These are phyloP conservation scores for Chionodraco myersi DNA, from an alignment of 2,113 vertebrate genomes.

Conservation along the genomic window DNA sequence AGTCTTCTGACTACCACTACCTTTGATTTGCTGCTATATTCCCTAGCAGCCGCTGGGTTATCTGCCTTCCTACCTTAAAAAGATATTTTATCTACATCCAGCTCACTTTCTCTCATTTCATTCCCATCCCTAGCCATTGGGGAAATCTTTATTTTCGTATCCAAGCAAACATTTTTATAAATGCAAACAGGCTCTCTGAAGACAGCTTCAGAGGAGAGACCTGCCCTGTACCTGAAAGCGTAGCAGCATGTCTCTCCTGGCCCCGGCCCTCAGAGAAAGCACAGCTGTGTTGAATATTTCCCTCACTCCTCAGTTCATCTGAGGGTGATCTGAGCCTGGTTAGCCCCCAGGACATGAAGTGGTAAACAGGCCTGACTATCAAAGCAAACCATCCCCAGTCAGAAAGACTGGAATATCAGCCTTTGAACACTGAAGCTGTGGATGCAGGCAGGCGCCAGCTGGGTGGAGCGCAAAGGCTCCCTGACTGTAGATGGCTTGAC, in stretches of 20 bases:
- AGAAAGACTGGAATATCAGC: slow-evolving; percentile 83
- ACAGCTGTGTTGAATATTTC: slow-evolving; percentile 85
- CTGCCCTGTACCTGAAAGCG: slow-evolving; percentile 64
- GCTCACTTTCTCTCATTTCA: slow-evolving; percentile 57
- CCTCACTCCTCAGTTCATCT: slow-evolving; percentile 83
- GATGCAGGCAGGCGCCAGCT: slow-evolving; percentile 53
- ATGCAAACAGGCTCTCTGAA: slow-evolving; percentile 73
- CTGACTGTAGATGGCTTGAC: slow-evolving; percentile 54
- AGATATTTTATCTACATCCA: slow-evolving; percentile 63
- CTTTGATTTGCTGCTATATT: slow-evolving; percentile 70
- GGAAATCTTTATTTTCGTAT: slow-evolving; percentile 71
- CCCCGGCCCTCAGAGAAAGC: slow-evolving; percentile 66
- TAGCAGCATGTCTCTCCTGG: slow-evolving; percentile 48
- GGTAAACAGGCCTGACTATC: slow-evolving; percentile 84
- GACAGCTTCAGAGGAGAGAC: slow-evolving; percentile 67
- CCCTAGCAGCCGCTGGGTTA: slow-evolving; percentile 57
- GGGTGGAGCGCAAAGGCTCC: slow-evolving; percentile 62
- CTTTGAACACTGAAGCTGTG: slow-evolving; percentile 64
- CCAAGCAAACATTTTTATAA: slow-evolving; percentile 78
- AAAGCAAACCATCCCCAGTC: slow-evolving; percentile 80
- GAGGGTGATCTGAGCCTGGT: slow-evolving; percentile 78
- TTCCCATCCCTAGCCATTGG: slow-evolving; percentile 60
- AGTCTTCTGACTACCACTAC: slow-evolving; percentile 44
- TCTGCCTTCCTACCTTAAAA: slow-evolving; percentile 64
- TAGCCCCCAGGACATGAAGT: slow-evolving; percentile 75